phyloP scores from a whole-genome alignment of 1,140 invertebrate species.

The Mactra quadrangularis region DNA sequence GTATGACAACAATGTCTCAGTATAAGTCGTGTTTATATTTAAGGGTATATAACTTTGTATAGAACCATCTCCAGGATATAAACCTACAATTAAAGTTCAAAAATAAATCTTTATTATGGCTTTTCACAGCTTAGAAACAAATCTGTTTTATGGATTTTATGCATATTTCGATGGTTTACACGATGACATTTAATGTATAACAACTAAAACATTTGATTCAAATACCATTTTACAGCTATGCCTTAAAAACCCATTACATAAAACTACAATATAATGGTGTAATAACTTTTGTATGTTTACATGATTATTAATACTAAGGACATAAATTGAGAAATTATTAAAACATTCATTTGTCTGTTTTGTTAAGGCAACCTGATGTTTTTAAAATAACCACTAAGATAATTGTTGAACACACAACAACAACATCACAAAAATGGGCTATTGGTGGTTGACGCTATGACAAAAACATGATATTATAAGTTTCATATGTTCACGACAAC shows the following conservation, averaged over 20 bases:
- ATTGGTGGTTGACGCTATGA: no score
- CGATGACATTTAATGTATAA: no score
- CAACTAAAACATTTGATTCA: neutral
- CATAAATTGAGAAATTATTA: no score
- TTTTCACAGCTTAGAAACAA: neutral
- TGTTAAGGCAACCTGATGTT: no score
- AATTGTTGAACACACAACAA: no score
- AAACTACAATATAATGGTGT: no score
- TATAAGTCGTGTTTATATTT: neutral
- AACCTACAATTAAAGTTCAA: neutral
- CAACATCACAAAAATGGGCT: no score
- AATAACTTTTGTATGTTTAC: neutral
- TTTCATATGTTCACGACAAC: no score
- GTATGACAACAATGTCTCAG: neutral
- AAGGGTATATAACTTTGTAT: constrained; percentile 1
- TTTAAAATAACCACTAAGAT: no score
- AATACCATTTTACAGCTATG: neutral
- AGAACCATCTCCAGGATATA: neutral
- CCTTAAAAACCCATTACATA: neutral
- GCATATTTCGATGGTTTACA: neutral
- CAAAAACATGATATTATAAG: no score
- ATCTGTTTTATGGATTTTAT: neutral
- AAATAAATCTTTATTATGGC: neutral
- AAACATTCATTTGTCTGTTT: no score
- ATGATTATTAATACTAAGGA: neutral